Base-by-base conservation (phyloP, 2,113 vertebrate genomes). In the Aythya baeri region DNA sequence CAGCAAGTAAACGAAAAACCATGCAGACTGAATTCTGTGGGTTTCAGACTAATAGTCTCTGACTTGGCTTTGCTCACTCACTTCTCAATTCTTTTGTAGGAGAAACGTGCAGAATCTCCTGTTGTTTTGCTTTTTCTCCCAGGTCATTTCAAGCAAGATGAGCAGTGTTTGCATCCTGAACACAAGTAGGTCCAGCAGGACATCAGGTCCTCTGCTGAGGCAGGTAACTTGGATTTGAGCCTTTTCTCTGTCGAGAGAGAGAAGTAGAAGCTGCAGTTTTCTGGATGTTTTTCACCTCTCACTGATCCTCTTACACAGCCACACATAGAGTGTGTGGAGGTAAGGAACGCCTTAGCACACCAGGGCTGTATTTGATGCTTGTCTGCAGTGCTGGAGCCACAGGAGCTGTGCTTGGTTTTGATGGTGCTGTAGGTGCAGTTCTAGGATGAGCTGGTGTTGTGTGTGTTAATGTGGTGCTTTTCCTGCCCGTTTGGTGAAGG, bases 361-460 rank as follows among this genome's bases (percentile, higher is more conserved):
- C 23, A 20, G 26, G 58, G 63, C 46, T 5, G 4, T 5, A 3
- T 2, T 15, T 57, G 57, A 11, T 17, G 72, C 46, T 61, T 50
- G 57, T 29, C 36, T 32, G 76, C 31, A 6, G 1, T 3, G 44
- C 82, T 14, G 17, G 63, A 86, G 72, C 32, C 59, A 6, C 5
- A 49, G 59, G 65, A 77, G 68, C 73, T 0, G 0, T 4, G 44
- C 55, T 26, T 2, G 17, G 36, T 31, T 43, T 8, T 7, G 27
- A 0, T 0, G 5, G 41, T 5, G 71, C 13, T 57, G 3, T 5
- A 22, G 65, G 27, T 8, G 7, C 54, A 21, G 25, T 6, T 68
- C 26, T 13, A 21, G 76, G 46, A 9, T 11, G 49, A 83, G 79
- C 82, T 50, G 78, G 7, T 25, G 59, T 65, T 77, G 11, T 20